A percentile compares a stretch with the other conserved stretches of the same genome.
phyloP scores from a whole-genome alignment of 2,888 invertebrate genomes.

The Sarcophaga subvicina region DNA sequence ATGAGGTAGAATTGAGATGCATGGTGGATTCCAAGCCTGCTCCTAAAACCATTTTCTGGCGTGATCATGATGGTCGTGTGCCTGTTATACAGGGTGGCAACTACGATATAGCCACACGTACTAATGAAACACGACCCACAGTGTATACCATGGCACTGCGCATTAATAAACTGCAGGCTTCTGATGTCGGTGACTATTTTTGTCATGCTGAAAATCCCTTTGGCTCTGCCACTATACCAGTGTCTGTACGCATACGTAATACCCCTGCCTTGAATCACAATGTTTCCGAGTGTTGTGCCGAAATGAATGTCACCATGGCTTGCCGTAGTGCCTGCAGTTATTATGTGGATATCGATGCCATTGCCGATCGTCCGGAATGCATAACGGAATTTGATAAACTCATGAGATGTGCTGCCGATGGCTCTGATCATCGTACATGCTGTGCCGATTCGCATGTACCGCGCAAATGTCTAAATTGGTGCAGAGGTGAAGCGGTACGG shows the following conservation, averaged over 20 bases:
- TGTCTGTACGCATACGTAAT: constrained; percentile 87
- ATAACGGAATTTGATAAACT: constrained; percentile 92
- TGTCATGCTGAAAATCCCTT: constrained; percentile 93
- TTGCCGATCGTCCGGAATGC: constrained; percentile 91
- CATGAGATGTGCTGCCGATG: constrained; percentile 92
- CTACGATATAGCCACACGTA: constrained; percentile 85
- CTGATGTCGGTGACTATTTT: constrained; percentile 91
- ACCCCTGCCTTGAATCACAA: constrained; percentile 85
- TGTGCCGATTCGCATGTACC: constrained; percentile 92
- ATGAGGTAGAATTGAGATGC: constrained; percentile 90
- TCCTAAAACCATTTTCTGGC: constrained; percentile 92
- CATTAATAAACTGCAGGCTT: constrained; percentile 87
- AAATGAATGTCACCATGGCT: constrained; percentile 88
- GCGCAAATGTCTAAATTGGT: constrained; percentile 91
- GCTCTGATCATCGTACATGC: constrained; percentile 91
- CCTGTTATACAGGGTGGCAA: constrained; percentile 91
- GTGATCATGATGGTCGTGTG: constrained; percentile 87
- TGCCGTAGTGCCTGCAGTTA: constrained; percentile 93
- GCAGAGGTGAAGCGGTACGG: constrained; percentile 89
- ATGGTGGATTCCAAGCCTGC: constrained; percentile 90
- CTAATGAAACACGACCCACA: constrained; percentile 86
- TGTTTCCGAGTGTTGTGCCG: constrained; percentile 91
- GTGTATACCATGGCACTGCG: constrained; percentile 89
- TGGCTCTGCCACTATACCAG: constrained; percentile 88
- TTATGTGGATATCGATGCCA: constrained; percentile 91